These are phyloP conservation scores for Mesembrinibis cayennensis DNA, from an alignment of 2,113 vertebrate species.

Conservation along the genomic window DNA sequence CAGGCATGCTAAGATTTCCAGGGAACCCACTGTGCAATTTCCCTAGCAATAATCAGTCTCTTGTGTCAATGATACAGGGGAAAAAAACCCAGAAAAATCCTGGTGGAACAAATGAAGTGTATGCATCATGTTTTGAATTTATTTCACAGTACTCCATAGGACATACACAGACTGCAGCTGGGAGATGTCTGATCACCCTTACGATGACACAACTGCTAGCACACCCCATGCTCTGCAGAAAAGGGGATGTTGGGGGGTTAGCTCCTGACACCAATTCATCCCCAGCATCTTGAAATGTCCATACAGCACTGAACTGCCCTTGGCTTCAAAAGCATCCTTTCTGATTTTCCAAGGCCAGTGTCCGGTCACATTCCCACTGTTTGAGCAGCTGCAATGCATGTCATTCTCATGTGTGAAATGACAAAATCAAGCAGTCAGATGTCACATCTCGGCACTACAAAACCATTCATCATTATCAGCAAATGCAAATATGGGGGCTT, in stretches of 20 bases:
- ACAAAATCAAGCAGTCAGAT: constrained; percentile 3
- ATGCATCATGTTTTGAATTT: background rate
- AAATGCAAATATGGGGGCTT: background rate
- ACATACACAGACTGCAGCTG: background rate
- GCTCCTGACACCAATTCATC: background rate
- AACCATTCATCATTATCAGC: background rate
- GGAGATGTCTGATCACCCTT: background rate
- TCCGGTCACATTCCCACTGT: background rate
- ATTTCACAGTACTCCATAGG: background rate
- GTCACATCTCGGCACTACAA: background rate
- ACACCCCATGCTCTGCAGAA: background rate
- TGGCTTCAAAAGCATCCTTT: background rate
- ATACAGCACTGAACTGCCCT: background rate
- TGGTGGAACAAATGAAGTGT: background rate
- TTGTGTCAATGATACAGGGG: fast-evolving
- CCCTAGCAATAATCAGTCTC: background rate
- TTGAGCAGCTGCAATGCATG: background rate
- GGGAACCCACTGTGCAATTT: background rate
- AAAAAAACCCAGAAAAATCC: background rate
- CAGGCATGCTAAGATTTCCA: background rate
- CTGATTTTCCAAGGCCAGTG: background rate
- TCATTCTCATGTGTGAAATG: background rate
- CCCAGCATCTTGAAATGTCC: background rate
- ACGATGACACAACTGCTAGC: background rate
- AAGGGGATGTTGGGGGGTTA: background rate